These are phyloP conservation scores for Castor canadensis DNA, from an alignment of 2,113 vertebrate species.

Conservation along the genomic window DNA sequence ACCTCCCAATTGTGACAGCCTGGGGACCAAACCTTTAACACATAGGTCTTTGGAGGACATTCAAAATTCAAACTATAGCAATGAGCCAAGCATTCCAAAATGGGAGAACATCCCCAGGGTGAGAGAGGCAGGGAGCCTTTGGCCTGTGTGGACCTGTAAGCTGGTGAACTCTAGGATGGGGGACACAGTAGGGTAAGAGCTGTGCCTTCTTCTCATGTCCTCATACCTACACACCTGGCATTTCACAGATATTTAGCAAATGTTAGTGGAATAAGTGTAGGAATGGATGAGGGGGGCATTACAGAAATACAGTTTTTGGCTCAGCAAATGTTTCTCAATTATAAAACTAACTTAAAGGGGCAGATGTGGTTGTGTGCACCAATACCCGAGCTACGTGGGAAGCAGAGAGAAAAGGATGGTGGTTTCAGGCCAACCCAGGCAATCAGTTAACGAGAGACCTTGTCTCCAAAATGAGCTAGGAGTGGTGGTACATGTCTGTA, in stretches of 20 bases:
- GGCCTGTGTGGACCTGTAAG: not conserved
- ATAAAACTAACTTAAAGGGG: not conserved
- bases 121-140: not conserved
- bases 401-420: too few relatives aligned
- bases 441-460: too few relatives aligned
- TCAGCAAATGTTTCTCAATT: not conserved
- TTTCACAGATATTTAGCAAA: not conserved
- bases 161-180: not conserved
- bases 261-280: not conserved
- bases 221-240: not conserved
- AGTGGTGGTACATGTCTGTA: too few relatives aligned
- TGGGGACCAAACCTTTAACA: not conserved
- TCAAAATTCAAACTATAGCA: not conserved
- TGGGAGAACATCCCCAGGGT: not conserved
- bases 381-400: too few relatives aligned
- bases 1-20: too few relatives aligned
- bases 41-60: not conserved
- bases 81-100: not conserved
- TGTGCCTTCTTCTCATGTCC: not conserved
- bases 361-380: too few relatives aligned
- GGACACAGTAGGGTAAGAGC: not conserved
- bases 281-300: not conserved
- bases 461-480: too few relatives aligned
- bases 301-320: not conserved
- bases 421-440: too few relatives aligned